Evolutionary conservation across 1,140 invertebrate genomes (phyloP).

Genomic region (Goniozus legneri): DNA sequence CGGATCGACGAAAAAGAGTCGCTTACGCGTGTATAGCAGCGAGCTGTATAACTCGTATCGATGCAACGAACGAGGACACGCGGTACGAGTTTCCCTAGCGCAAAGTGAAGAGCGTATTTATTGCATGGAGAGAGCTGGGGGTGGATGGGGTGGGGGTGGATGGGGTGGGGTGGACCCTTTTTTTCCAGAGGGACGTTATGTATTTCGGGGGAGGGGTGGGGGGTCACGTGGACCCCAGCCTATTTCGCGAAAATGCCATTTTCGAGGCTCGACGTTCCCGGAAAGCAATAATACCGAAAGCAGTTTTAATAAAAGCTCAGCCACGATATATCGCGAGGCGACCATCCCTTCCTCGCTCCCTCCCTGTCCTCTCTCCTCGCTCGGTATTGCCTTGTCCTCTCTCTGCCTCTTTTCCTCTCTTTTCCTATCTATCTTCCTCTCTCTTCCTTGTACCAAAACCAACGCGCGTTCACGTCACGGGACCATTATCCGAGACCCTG

Average conservation of each 20-base stretch:
- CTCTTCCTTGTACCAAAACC: too few relatives aligned
- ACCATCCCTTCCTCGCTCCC: neutral
- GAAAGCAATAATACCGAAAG: slow-evolving; percentile 38
- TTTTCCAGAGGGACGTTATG: slow-evolving; percentile 9
- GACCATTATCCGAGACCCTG: too few relatives aligned
- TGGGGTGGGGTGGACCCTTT: neutral
- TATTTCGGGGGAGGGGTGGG: slow-evolving; percentile 16
- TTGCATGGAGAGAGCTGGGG: too few relatives aligned
- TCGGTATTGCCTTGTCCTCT: neutral
- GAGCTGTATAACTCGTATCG: slow-evolving; percentile 10
- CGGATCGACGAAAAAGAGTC: too few relatives aligned
- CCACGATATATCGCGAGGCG: slow-evolving; percentile 33
- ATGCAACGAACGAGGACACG: slow-evolving; percentile 21
- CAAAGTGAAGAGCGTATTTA: slow-evolving; percentile 31
- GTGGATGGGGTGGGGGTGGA: neutral
- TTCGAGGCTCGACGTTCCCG: slow-evolving; percentile 34
- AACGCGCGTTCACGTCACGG: too few relatives aligned
- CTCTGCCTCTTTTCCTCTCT: slow-evolving; percentile 2
- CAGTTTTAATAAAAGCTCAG: slow-evolving; percentile 38
- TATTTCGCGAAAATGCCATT: slow-evolving; percentile 35
- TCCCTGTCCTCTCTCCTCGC: slow-evolving; percentile 8
- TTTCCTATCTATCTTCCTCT: neutral
- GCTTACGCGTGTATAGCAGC: neutral
- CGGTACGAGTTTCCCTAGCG: slow-evolving; percentile 18
- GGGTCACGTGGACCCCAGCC: slow-evolving; percentile 16